Evolutionary conservation across 2,797 vertebrate species (phyloP).

Genomic region (Intellagama lesueurii): DNA sequence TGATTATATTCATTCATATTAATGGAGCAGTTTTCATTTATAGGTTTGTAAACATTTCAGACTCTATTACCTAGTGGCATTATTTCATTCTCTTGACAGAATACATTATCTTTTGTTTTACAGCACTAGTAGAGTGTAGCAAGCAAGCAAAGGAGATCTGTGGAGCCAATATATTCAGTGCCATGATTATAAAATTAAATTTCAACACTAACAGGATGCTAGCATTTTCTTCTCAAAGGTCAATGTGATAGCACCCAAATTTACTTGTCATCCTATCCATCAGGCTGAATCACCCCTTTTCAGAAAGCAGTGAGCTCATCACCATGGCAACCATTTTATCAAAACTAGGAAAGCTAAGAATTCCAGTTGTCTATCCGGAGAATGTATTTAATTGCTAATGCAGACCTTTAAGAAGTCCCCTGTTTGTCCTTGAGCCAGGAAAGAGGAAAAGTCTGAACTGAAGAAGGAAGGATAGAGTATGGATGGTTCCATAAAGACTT

Average conservation of each 20-base stretch:
- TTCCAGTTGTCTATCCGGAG: conserved; percentile 55
- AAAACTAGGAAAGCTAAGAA: conserved; percentile 45
- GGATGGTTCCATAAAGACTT: neutral
- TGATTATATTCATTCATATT: conserved; percentile 76
- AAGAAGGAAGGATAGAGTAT: conserved; percentile 15
- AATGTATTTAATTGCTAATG: conserved; percentile 70
- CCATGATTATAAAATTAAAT: conserved; percentile 52
- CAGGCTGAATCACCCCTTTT: conserved; percentile 43
- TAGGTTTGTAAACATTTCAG: conserved; percentile 78
- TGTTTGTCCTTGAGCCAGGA: conserved; percentile 10
- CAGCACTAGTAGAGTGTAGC: conserved; percentile 43
- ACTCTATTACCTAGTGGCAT: conserved; percentile 71
- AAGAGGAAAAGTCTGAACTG: conserved; percentile 40
- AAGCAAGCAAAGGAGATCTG: conserved; percentile 57
- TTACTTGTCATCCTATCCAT: conserved; percentile 47
- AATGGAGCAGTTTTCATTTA: conserved; percentile 73
- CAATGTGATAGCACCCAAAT: conserved; percentile 48
- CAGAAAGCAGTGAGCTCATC: conserved; percentile 53
- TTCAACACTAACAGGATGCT: neutral
- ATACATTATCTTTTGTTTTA: conserved; percentile 72
- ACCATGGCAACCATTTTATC: conserved; percentile 52
- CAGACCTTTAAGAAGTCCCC: conserved; percentile 62
- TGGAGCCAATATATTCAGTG: conserved; percentile 48
- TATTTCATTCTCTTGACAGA: conserved; percentile 73
- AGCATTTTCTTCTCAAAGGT: conserved; percentile 54